These are phyloP conservation scores for Parauchenoglanis ngamensis DNA, from an alignment of 2,797 vertebrate species.

Conservation along the genomic window DNA sequence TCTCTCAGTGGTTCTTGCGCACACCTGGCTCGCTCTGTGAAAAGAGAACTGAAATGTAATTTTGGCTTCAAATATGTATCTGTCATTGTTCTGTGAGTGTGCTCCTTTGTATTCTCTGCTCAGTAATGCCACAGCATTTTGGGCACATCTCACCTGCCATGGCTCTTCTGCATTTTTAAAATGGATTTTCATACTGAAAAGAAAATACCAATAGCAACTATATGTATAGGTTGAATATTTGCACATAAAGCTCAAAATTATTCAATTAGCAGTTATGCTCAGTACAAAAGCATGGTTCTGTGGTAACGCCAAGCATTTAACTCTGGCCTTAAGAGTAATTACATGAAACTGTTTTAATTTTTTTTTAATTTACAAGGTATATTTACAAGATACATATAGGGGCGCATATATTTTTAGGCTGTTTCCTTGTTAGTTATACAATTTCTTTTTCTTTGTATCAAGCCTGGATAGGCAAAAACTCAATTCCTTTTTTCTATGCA, in stretches of 20 bases:
- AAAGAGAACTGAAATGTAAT: conserved; percentile 40
- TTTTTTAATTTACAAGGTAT: neutral
- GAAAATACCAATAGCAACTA: neutral
- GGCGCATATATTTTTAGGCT: neutral
- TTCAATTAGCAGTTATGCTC: neutral
- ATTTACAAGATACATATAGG: neutral
- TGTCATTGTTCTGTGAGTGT: conserved; percentile 30
- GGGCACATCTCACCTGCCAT: conserved; percentile 7
- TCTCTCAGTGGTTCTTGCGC: neutral
- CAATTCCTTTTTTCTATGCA: neutral
- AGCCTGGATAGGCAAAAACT: neutral
- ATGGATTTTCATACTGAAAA: conserved; percentile 5
- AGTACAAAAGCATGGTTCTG: neutral
- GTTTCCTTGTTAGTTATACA: neutral
- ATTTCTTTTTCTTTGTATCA: neutral
- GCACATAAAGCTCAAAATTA: neutral
- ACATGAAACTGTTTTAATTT: neutral
- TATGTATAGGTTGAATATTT: neutral
- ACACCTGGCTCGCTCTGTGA: neutral
- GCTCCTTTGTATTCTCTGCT: conserved; percentile 13
- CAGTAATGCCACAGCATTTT: conserved; percentile 14
- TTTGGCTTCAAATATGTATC: conserved; percentile 39
- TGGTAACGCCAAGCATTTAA: neutral
- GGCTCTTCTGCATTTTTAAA: neutral
- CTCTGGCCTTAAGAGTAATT: neutral